phyloP scores from a whole-genome alignment of 2,888 invertebrate genomes.

The Aromia moschata region DNA sequence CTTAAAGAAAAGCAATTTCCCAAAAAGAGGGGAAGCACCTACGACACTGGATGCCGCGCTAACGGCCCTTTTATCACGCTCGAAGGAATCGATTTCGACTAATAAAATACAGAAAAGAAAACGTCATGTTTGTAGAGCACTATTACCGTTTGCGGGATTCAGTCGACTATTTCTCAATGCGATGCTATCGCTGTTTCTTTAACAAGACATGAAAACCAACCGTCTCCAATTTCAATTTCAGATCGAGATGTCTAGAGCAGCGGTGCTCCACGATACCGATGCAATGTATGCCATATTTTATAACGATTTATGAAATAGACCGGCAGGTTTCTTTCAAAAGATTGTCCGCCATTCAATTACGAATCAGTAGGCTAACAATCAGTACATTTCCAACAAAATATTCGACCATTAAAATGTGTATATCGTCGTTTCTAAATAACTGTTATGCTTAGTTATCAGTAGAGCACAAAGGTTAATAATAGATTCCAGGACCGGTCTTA shows the following conservation, averaged over 20 bases:
- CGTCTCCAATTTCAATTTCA: slow-evolving; percentile 23
- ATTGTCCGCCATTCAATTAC: too few relatives aligned
- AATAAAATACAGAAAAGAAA: slow-evolving; percentile 51
- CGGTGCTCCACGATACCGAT: neutral
- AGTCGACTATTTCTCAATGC: slow-evolving; percentile 34
- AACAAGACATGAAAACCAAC: slow-evolving; percentile 21
- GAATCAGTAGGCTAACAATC: too few relatives aligned
- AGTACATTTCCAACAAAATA: too few relatives aligned
- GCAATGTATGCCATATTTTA: too few relatives aligned
- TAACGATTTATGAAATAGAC: too few relatives aligned
- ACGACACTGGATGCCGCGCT: slow-evolving; percentile 39
- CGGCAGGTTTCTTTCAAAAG: too few relatives aligned
- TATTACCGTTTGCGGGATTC: slow-evolving; percentile 41
- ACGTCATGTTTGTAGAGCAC: slow-evolving; percentile 47
- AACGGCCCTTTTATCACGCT: slow-evolving; percentile 45
- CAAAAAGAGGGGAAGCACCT: slow-evolving; percentile 18
- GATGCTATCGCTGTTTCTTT: slow-evolving; percentile 36
- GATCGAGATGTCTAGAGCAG: slow-evolving; percentile 10
- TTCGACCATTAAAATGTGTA: too few relatives aligned
- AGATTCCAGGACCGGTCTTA: too few relatives aligned
- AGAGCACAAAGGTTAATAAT: too few relatives aligned
- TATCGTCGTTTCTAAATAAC: too few relatives aligned
- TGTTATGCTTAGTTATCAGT: too few relatives aligned
- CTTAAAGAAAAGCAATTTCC: neutral
- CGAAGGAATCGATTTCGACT: slow-evolving; percentile 49